phyloP scores from a whole-genome alignment of 1,140 invertebrate genomes.

The Zaprionus gabonicus region DNA sequence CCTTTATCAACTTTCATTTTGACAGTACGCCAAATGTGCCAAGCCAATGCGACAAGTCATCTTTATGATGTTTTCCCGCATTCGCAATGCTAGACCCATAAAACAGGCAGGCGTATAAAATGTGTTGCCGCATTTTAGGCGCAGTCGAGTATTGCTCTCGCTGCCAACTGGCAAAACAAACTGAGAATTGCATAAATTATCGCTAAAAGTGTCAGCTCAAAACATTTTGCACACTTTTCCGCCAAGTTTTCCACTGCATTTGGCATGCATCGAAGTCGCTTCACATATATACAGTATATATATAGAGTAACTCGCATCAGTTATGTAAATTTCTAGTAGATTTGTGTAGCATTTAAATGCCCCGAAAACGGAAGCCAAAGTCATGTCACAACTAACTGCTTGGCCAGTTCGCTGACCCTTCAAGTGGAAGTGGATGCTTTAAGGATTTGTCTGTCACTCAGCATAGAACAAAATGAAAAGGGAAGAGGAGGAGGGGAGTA shows the following conservation, averaged over 20 bases:
- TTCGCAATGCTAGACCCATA: conserved; percentile 38
- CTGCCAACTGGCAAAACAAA: conserved; percentile 62
- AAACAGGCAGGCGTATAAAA: conserved; percentile 53
- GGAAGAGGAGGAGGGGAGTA: background rate
- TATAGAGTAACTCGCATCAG: conserved; percentile 30
- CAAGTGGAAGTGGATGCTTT: conserved; percentile 14
- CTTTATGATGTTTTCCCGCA: conserved; percentile 43
- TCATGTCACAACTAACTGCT: background rate
- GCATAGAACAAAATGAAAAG: conserved; percentile 18
- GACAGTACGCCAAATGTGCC: conserved; percentile 65
- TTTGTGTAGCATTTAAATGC: background rate
- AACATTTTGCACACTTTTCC: conserved; percentile 8
- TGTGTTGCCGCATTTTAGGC: conserved; percentile 71
- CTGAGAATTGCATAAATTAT: conserved; percentile 71
- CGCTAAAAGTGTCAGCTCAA: conserved; percentile 40
- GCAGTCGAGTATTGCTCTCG: conserved; percentile 27
- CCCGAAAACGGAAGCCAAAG: background rate
- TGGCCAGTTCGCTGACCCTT: conserved; percentile 38
- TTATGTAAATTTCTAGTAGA: conserved; percentile 48
- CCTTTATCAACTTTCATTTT: conserved; percentile 37
- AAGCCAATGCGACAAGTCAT: conserved; percentile 69
- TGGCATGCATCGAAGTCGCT: conserved; percentile 62
- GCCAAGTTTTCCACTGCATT: conserved; percentile 64
- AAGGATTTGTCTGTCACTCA: conserved; percentile 36
- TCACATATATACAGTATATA: conserved; percentile 63